Evolutionary conservation across 2,797 vertebrate species (phyloP), one percentile per base, ranked within the genome.

Genomic region (Tinamus major): DNA sequence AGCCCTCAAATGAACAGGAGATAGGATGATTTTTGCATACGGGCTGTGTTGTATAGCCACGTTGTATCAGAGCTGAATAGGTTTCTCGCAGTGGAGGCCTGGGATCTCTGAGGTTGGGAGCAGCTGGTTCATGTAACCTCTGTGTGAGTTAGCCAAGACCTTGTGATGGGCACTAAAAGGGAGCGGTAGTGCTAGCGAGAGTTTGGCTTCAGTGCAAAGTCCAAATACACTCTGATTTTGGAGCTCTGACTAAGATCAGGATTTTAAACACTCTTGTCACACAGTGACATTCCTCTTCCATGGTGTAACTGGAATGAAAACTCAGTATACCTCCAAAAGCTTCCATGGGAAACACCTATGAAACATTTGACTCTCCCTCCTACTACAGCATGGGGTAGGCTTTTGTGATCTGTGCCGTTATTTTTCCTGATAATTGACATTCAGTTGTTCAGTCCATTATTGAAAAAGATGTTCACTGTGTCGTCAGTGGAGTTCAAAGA

Each of bases 341-440:
- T 89, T 84, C 59, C 62, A 46, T 33, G 35, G 53, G 56, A 91
- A 71, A 51, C 41, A 49, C 12, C 69, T 91, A 75, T 80, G 78
- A 49, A 46, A 44, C 27, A 72, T 29, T 18, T 42, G 19, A 79
- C 19, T 88, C 11, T 12, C 12, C 7, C 56, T 79, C 85, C 41
- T 48, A 29, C 35, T 65, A 44, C 35, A 71, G 20, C 67, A 61
- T 18, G 53, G 82, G 37, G 33, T 77, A 58, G 16, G 17, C 41
- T 91, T 93, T n/a, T 69, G 26, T 85, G 79, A 61, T 82, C 41
- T 71, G 46, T 27, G 29, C 41, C 35, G 26, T 77, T 87, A 46
- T 8, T n/a, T 33, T 35, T 90, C 44, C 68, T 61, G 70, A 85
- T 33, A 89, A 87, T 71, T 37, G 56, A 85, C 48, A 77, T 51